Base-by-base conservation (phyloP, 92 coral and sea anemone genomes). In the Heteractis magnifica region DNA sequence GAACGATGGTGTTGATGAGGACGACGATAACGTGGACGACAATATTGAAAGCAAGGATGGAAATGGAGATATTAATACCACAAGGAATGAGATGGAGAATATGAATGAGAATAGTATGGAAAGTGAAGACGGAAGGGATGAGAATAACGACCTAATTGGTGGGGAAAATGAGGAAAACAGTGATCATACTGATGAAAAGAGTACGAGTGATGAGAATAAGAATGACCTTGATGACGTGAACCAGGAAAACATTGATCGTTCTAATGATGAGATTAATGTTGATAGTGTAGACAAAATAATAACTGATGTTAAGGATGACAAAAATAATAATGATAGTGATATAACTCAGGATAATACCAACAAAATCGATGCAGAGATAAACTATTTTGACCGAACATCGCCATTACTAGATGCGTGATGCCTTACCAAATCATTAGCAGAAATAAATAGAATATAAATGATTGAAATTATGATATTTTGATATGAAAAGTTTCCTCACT, bases 1-100 rank as follows among this genome's bases (percentile, higher is more conserved):
- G 51, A 80, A 80, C 6, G 91, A 76, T 15, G 81, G 65, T 48
- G 77, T 16, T 26, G 71, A 59, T 49, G 20, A 58, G 4, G 58
- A 72, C 7, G 50, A 72, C 10, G 21, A 68, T 68, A 18, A 68
- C 9, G 9, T 12, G 73, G 73, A 68, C 14, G 59, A 55, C 11
- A 55, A 55, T 55, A 15, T 62, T 62, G 26, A 62, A 6, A 62
- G 23, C 9, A 62, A 18, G 26, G 70, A 62, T 62, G 70, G 20
- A 9, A 23, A 62, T 12, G 70, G 3, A 1, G 16, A 13, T 58
- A 13, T 58, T 58, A 11, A 3, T 58, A 58, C 16, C 16, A 14
- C 5, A 4, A 6, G 70, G 12, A n/a, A 34, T 34, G 44, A 34
- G 44, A 34, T 34, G 0, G 44, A 34, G 44, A 34, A 2, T 2